Evolutionary conservation across 2,888 invertebrate genomes (phyloP).

Genomic region (Drosophila vallismaia): DNA sequence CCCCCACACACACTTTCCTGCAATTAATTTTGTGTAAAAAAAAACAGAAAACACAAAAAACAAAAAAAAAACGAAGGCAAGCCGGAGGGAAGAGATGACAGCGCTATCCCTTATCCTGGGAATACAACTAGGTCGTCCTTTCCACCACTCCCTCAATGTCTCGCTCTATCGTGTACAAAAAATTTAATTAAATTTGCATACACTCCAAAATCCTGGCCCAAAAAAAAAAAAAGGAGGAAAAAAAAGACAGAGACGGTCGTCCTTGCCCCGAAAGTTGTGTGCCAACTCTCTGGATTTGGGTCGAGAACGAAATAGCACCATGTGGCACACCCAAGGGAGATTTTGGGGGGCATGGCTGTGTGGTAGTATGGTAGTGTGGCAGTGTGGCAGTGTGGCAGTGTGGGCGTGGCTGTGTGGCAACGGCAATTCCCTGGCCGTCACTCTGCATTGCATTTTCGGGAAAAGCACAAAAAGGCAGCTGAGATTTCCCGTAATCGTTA

Average conservation of each 20-base stretch:
- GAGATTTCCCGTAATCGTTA: constrained; percentile 57
- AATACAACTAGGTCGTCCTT: constrained; percentile 24
- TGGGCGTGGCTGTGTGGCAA: not conserved
- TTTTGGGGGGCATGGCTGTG: too few species aligned
- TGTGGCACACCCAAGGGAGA: constrained; percentile 20
- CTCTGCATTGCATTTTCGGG: constrained; percentile 44
- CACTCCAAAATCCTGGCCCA: constrained; percentile 39
- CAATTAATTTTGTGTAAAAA: constrained; percentile 34
- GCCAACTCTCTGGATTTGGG: constrained; percentile 42
- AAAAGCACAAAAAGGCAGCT: constrained; percentile 40
- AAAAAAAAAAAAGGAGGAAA: constrained; percentile 16
- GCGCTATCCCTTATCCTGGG: constrained; percentile 30
- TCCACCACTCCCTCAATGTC: not conserved
- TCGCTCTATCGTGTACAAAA: constrained; percentile 26
- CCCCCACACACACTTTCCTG: constrained; percentile 12
- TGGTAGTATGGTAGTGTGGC: not conserved
- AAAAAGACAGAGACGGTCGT: constrained; percentile 8
- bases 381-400: not conserved
- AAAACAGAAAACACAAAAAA: not conserved
- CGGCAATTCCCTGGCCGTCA: constrained; percentile 23
- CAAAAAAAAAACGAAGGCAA: not conserved
- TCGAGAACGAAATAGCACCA: constrained; percentile 30
- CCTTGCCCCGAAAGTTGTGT: constrained; percentile 39
- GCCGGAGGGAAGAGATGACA: constrained; percentile 22
- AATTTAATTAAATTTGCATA: constrained; percentile 53